phyloP scores from a whole-genome alignment of 1,140 invertebrate species.

The Armadillidium nasatum region DNA sequence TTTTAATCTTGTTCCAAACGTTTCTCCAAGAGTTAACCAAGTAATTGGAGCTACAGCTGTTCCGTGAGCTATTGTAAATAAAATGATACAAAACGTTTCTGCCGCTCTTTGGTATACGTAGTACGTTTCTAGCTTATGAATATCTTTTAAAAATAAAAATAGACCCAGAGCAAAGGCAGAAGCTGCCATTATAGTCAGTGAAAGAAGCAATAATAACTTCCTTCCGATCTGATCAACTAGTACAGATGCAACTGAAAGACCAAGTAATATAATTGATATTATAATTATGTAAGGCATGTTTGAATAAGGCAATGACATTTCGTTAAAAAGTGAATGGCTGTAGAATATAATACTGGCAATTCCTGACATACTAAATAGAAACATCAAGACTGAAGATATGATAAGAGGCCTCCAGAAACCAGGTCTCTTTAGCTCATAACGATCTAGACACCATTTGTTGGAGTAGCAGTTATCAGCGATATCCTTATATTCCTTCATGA shows the following conservation, averaged over 20 bases:
- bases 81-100: constrained; percentile 41
- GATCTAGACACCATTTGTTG: constrained; percentile 36
- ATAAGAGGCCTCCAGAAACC: constrained; percentile 42
- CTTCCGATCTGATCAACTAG: constrained; percentile 43
- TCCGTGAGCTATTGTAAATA: constrained; percentile 43
- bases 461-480: constrained; percentile 38
- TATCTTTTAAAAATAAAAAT: constrained; percentile 43
- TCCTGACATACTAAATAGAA: constrained; percentile 42
- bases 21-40: constrained; percentile 43
- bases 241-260: constrained; percentile 33
- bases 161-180: constrained; percentile 43
- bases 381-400: constrained; percentile 41
- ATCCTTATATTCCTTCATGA: constrained; percentile 43
- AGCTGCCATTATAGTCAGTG: constrained; percentile 44
- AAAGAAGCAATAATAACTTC: constrained; percentile 40
- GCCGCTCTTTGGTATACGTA: constrained; percentile 43
- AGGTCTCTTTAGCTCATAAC: constrained; percentile 36
- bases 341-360: constrained; percentile 36
- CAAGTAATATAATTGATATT: constrained; percentile 33
- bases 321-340: constrained; percentile 36
- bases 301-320: constrained; percentile 34
- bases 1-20: constrained; percentile 37
- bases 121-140: constrained; percentile 40
- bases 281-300: constrained; percentile 36
- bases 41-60: constrained; percentile 41